Conservation (phyloP, 2,888 invertebrate species). For the Timandra comae region DNA sequence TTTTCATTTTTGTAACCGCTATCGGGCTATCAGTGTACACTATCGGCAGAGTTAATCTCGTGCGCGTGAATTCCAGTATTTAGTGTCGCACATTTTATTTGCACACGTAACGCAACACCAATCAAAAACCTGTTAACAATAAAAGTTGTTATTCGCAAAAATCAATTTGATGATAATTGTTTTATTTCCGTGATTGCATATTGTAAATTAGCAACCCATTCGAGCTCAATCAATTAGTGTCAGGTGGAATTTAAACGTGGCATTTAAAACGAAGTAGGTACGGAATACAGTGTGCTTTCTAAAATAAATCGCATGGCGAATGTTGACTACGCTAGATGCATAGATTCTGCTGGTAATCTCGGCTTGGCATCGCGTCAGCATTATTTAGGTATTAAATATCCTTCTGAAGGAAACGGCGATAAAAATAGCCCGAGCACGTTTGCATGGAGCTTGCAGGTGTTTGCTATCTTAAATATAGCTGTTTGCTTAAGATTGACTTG, state of each 20-base stretch:
- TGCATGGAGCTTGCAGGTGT: constrained; percentile 48
- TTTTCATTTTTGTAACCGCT: too few relatives aligned
- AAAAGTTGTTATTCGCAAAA: constrained; percentile 21
- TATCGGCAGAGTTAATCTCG: too few relatives aligned
- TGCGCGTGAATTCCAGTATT: constrained; percentile 19
- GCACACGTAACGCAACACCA: constrained; percentile 12
- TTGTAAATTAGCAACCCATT: constrained; percentile 17
- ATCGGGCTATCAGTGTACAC: too few relatives aligned
- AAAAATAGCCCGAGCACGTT: constrained; percentile 53
- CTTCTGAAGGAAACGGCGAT: constrained; percentile 40
- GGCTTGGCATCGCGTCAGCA: constrained; percentile 35
- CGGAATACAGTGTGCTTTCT: constrained; percentile 30
- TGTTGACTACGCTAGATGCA: constrained; percentile 25
- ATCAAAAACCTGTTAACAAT: constrained; percentile 18
- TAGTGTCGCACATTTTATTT: constrained; percentile 9
- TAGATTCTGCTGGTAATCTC: constrained; percentile 35
- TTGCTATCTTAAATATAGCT: too few relatives aligned
- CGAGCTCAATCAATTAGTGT: constrained; percentile 19
- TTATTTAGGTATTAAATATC: constrained; percentile 33
- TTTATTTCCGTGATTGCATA: constrained; percentile 23
- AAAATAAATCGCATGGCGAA: constrained; percentile 26
- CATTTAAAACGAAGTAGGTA: constrained; percentile 17
- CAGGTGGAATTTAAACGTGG: constrained; percentile 15
- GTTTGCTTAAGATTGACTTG: too few relatives aligned
- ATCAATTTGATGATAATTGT: constrained; percentile 20